Percentiles rank a stretch among this genome's conserved stretches.
Evolutionary conservation across 1,140 invertebrate species (phyloP).

Genomic region (Bemisia tabaci): DNA sequence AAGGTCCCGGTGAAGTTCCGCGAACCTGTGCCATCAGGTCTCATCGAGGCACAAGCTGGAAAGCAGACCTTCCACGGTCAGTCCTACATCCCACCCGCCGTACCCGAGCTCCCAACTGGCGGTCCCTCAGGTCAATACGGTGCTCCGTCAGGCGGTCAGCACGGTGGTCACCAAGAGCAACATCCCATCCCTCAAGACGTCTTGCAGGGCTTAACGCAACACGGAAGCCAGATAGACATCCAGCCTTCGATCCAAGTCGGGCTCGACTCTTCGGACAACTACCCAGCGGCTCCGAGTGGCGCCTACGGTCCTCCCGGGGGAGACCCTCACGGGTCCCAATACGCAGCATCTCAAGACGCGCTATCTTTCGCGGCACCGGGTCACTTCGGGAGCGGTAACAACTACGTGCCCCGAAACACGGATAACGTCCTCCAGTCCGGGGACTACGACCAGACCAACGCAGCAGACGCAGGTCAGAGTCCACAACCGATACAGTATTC

Average conservation of each 20-base stretch:
- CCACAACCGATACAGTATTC: not conserved
- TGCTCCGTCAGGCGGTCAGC: not conserved
- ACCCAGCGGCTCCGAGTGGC: not conserved
- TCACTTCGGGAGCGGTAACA: not conserved
- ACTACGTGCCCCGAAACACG: not conserved
- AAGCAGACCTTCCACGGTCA: slow-evolving; percentile 34
- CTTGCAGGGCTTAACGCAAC: not conserved
- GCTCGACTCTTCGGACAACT: not conserved
- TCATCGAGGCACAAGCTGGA: slow-evolving; percentile 44
- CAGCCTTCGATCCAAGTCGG: not conserved
- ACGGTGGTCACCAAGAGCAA: not conserved
- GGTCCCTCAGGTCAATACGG: not conserved
- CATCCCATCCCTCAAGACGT: not conserved
- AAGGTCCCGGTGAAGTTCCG: slow-evolving; percentile 48
- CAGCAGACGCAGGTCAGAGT: not conserved
- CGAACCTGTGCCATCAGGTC: slow-evolving; percentile 47
- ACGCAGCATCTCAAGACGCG: not conserved
- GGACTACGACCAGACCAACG: not conserved
- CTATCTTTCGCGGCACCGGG: not conserved
- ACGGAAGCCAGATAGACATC: not conserved
- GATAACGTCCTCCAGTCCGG: not conserved
- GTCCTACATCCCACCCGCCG: slow-evolving; percentile 47
- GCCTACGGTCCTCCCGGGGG: not conserved
- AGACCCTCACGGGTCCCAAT: not conserved
- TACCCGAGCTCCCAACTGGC: slow-evolving; percentile 34